Percentiles rank a stretch among this genome's conserved stretches.
Conservation (phyloP, 2,113 vertebrate genomes). For the Tachuris rubrigastra region DNA sequence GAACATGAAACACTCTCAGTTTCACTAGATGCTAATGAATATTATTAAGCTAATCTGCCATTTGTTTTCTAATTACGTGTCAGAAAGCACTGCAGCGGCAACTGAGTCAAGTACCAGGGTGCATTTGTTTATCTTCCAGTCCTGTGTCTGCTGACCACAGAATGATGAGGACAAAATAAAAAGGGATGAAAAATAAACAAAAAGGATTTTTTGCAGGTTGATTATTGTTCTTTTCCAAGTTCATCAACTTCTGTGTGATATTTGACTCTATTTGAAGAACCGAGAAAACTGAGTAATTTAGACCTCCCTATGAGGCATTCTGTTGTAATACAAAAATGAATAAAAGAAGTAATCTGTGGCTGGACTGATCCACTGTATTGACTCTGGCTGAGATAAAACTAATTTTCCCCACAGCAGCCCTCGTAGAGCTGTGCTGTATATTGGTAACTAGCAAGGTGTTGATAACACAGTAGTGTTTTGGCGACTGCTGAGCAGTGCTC, state of each 20-base stretch:
- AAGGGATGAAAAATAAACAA: background rate
- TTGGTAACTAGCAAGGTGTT: background rate
- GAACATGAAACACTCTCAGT: conserved; percentile 71
- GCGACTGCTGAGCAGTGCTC: background rate
- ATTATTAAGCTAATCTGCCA: conserved; percentile 84
- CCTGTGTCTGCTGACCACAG: conserved; percentile 12
- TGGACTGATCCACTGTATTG: background rate
- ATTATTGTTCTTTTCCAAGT: conserved; percentile 17
- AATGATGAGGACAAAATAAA: conserved; percentile 62
- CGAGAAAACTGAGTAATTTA: background rate
- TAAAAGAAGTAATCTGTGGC: background rate
- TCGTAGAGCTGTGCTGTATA: background rate
- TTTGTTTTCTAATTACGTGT: conserved; percentile 84
- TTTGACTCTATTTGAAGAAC: background rate
- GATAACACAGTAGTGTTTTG: background rate
- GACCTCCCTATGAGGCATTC: background rate
- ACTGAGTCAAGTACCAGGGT: conserved; percentile 70
- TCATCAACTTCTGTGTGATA: background rate
- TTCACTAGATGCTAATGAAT: conserved; percentile 82
- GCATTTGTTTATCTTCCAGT: conserved; percentile 60
- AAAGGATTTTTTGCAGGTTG: background rate
- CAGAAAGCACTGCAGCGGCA: conserved; percentile 70
- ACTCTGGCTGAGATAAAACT: background rate
- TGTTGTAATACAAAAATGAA: background rate
- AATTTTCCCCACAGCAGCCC: background rate